Base-by-base conservation (phyloP, 1,140 invertebrate species). In the Euschistus heros region DNA sequence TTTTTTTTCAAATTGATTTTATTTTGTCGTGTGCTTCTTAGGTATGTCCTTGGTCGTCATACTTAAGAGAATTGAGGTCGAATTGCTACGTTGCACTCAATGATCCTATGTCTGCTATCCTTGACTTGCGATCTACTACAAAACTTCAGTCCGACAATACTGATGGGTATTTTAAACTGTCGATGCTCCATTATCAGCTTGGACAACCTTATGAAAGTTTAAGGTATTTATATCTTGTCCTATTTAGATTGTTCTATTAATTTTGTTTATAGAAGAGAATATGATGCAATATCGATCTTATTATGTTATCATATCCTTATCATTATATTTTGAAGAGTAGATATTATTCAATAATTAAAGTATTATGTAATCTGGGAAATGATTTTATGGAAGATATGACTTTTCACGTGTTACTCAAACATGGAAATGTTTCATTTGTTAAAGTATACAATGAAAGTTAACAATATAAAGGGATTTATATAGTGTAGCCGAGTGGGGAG, bases 131-230 rank as follows among this genome's bases (percentile, higher is more conserved):
- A 65, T 86, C 90, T 2, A 87, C 92, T 7, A 95, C 94, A 17
- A 92, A 95, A 73, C 79, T 99, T 37, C 82, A 87, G 50, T 84
- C 87, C 63, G 97, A 99, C 76, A 94, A 95, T 72, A 97, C 94
- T 0, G 84, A 85, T 62, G 93, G 92, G 0, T 94, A 86, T 75
- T 86, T 85, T 64, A 88, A 91, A 69, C 80, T 99, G 0, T 85
- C 92, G 30, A 77, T 80, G 46, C 76, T 98, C 47, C 82, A 95
- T 46, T 99, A 99, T 78, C 81, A 86, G 69, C 80, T 96, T 59
- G 96, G 96, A 14, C 88, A 97, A 70, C 89, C 93, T 37, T 87
- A 91, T 18, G 92, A 97, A 73, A 84, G 94, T 10, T 77, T 99
- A 26, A 89, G 85, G 87, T 91, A 80, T 79, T 77, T 37, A 50